phyloP scores from a whole-genome alignment of 30 jellyfish, hydroid and myxozoan species.

The Aurelia sp. region DNA sequence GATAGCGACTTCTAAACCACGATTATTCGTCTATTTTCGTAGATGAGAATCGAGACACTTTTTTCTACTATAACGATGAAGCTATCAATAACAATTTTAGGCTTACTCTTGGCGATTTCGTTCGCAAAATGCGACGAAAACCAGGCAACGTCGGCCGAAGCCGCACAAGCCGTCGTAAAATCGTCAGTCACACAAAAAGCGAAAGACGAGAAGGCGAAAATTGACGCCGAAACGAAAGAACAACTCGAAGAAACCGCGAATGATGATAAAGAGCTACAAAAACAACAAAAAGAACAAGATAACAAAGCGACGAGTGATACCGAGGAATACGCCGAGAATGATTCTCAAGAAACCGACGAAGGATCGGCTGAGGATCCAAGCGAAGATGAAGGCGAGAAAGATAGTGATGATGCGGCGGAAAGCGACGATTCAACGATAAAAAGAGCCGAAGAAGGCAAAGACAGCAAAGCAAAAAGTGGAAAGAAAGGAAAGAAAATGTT shows the following conservation, averaged over 20 bases:
- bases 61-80: conserved; percentile 7
- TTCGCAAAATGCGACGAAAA: conserved; percentile 20
- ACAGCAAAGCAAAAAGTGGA: not conserved
- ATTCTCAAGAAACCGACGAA: conserved; percentile 20
- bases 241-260: conserved; percentile 72
- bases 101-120: conserved; percentile 14
- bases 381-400: conserved; percentile 40
- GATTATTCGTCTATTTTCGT: not conserved
- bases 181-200: conserved; percentile 47
- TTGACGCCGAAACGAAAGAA: conserved; percentile 81
- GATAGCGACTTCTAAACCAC: no score
- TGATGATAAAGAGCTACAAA: conserved; percentile 46
- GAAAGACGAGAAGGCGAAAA: conserved; percentile 31
- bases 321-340: conserved; percentile 25
- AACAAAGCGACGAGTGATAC: conserved; percentile 12
- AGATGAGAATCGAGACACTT: not conserved
- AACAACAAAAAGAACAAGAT: conserved; percentile 44
- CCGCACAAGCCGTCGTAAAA: conserved; percentile 6
- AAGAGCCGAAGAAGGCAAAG: conserved; percentile 60
- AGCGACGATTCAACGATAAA: conserved; percentile 38
- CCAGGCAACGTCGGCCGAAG: conserved; percentile 15
- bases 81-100: not conserved
- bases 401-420: conserved; percentile 20
- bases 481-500: conserved; percentile 42
- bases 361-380: conserved; percentile 36